Base-by-base conservation (phyloP, 2,113 vertebrate species). In the Chelonoidis abingdonii region DNA sequence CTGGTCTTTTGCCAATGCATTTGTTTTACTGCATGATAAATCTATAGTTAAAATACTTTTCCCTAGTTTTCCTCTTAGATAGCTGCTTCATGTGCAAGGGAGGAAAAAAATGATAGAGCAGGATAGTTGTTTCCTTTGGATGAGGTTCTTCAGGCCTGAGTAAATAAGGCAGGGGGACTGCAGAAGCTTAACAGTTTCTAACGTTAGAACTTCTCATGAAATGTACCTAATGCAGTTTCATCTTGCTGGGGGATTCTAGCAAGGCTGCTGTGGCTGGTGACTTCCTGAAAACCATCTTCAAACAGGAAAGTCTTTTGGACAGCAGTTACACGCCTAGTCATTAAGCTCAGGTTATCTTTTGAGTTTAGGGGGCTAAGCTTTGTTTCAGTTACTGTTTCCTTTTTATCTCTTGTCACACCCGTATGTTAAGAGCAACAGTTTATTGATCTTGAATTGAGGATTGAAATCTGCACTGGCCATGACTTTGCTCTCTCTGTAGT, bases 321-420 rank as follows among this genome's bases (percentile, higher is more conserved):
- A 69, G 35, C 1, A 49, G 62, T 50, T 92, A 27, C 57, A 19
- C 85, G 79, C 89, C 69, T 59, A 93, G 2, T 1, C 84, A 7
- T 56, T 62, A 44, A 17, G 13, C 21, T 57, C 83, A 38, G 1
- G 27, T 89, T 90, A 25, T 53, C 49, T 49, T 59, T 31, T 25
- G 29, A 57, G 44, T 52, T 44, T 72, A 75, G 50, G 47, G 22
- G 57, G 24, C 16, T 56, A 49, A 57, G 50, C 29, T 35, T 52
- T 35, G 49, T 31, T 6, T n/a, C 31, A 91, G 17, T 89, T 96
- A 83, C 89, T 38, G 79, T 41, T 25, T 27, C 91, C 91, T 13
- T 3, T 54, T 38, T 89, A 44, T 25, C 41, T 78, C 27, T 44
- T 88, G 27, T 65, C 59, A 47, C 56, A 87, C 27, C 52, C 87